Base-by-base conservation (phyloP, 2,797 vertebrate genomes). In the Hippoglossus hippoglossus region DNA sequence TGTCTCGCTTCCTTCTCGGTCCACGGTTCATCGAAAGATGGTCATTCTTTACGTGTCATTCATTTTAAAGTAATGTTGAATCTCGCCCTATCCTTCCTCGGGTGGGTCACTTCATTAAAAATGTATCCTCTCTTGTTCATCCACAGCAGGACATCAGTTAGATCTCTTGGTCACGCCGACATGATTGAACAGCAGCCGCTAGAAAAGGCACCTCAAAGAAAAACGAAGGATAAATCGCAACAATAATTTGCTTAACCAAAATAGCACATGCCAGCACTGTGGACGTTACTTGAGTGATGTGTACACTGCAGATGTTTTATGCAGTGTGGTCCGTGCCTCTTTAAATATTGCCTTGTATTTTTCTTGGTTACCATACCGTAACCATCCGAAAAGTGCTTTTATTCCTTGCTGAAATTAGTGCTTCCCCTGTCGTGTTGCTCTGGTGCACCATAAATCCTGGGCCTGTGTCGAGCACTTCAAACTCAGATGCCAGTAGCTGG, bases 311-410 rank as follows among this genome's bases (percentile, higher is more conserved):
- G 73, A 73, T 71, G 47, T 77, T 88, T 91, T 81, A 77, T 81
- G 64, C 61, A 86, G 81, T 80, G 73, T 87, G 80, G 58, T 63
- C 56, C 83, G 75, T 52, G 81, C 74, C 63, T 85, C 75, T 63
- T 67, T 75, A 64, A 79, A 73, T 82, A 63, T 71, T 68, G 49
- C 70, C 59, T 83, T 72, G 47, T 92, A 75, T 91, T 92, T 90
- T 88, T 87, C 83, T 92, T 93, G 86, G 87, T 87, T 65, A 78
- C 60, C 47, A 61, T 87, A 88, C 80, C 88, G 74, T 79, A 81
- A 87, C 72, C 72, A 77, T 88, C 72, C 73, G 78, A 89, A 81
- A 84, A 85, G 80, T 79, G 71, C 75, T 78, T 86, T 83, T 86
- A 80, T 87, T 90, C 81, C 67, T 82, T 24, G 53, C 75, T 83